phyloP scores from a whole-genome alignment of 2,797 vertebrate species.

The Caiman crocodilus region DNA sequence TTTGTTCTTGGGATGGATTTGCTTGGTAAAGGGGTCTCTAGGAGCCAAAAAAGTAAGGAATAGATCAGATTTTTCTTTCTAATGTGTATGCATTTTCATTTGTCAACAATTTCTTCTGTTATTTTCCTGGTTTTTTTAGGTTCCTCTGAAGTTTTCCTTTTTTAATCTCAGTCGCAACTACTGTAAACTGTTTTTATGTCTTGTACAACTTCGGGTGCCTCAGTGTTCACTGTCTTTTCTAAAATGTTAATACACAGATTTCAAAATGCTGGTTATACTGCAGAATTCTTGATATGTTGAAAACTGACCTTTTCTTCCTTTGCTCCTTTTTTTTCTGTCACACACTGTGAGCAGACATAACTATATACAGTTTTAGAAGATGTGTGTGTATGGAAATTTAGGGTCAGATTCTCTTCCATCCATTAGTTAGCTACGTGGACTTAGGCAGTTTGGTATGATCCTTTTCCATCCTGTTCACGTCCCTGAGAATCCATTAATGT shows the following conservation, averaged over 20 bases:
- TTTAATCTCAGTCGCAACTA: background rate
- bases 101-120: background rate
- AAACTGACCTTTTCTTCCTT: background rate
- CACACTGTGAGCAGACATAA: no score
- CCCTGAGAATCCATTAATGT: no score
- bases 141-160: background rate
- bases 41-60: background rate
- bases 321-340: background rate
- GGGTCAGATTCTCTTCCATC: no score
- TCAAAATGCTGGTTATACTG: background rate
- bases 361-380: no score
- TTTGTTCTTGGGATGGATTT: background rate
- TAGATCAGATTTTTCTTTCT: background rate
- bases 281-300: accelerated
- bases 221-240: background rate
- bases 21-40: background rate
- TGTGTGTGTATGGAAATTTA: no score
- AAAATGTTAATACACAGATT: background rate
- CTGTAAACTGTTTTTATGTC: background rate
- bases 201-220: conserved; percentile 9
- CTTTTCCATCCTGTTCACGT: no score
- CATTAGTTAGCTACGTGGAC: no score
- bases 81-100: background rate
- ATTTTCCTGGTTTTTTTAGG: conserved; percentile 15
- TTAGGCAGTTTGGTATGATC: no score